Percentiles rank a stretch among this genome's conserved stretches.
Conservation (phyloP, 1,140 invertebrate genomes). For the Sinella curviseta region DNA sequence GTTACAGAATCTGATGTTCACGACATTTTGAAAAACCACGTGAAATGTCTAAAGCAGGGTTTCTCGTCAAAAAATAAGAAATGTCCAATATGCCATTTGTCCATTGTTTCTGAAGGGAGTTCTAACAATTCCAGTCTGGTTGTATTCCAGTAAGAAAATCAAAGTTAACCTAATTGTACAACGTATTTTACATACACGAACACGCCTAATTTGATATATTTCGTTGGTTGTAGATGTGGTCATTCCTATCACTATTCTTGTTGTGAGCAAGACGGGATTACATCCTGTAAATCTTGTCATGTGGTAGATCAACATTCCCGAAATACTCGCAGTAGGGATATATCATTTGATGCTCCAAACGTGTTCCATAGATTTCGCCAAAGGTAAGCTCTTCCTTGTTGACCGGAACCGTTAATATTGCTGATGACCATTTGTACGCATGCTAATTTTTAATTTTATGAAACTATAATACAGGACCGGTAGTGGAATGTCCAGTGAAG, state of each 20-base stretch:
- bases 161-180: not conserved
- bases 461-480: not conserved
- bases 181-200: not conserved
- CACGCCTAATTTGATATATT: not conserved
- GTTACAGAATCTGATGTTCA: constrained; percentile 51
- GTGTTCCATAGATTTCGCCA: constrained; percentile 8
- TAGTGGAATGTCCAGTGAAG: not conserved
- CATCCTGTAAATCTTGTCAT: constrained; percentile 46
- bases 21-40: constrained; percentile 39
- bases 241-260: constrained; percentile 50
- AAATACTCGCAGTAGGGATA: not conserved
- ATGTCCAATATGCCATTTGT: constrained; percentile 39
- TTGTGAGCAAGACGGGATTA: constrained; percentile 45
- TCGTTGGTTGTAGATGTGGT: constrained; percentile 40
- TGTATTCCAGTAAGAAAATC: constrained; percentile 43
- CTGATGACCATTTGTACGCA: no score
- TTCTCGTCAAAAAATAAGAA: constrained; percentile 39
- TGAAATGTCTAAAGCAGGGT: constrained; percentile 40
- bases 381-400: not conserved
- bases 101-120: constrained; percentile 31
- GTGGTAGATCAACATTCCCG: not conserved
- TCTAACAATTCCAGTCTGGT: constrained; percentile 36
- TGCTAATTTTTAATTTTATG: no score
- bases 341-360: constrained; percentile 9
- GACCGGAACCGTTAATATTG: no score